A percentile compares a stretch with the other conserved stretches of the same genome.
phyloP scores from a whole-genome alignment of 1,140 invertebrate genomes.

The Nasonia vitripennis region DNA sequence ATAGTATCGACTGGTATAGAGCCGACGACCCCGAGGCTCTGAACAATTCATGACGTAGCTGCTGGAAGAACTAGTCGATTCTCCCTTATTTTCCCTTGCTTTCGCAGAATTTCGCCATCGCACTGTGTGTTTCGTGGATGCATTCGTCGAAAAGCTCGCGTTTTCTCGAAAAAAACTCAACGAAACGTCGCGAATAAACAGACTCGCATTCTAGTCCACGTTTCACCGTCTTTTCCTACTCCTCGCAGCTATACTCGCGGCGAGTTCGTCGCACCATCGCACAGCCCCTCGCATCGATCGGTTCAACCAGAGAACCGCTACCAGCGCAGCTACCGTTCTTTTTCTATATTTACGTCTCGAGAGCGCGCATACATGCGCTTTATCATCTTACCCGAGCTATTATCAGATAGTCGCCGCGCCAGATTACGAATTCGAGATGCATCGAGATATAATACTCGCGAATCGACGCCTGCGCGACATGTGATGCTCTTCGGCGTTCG shows the following conservation, averaged over 20 bases:
- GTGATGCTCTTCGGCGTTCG: too few species aligned
- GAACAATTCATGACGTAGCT: slow-evolving; percentile 65
- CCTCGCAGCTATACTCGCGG: not conserved
- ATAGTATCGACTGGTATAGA: slow-evolving; percentile 61
- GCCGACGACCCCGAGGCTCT: slow-evolving; percentile 63
- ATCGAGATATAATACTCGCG: too few species aligned
- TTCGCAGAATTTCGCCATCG: not conserved
- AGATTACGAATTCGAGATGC: not conserved
- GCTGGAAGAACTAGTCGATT: slow-evolving; percentile 53
- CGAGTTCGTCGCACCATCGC: slow-evolving; percentile 9
- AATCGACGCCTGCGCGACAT: not conserved
- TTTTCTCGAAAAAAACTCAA: not conserved
- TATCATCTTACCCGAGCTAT: not conserved
- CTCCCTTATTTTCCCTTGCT: slow-evolving; percentile 48
- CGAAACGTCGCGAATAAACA: not conserved
- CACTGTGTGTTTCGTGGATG: too few species aligned
- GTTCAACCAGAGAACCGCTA: not conserved
- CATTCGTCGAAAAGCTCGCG: too few species aligned
- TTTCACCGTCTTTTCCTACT: not conserved
- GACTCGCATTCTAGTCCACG: not conserved
- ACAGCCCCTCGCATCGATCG: not conserved
- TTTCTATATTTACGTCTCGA: slow-evolving; percentile 6
- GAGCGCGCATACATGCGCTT: not conserved
- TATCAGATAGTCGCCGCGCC: slow-evolving; percentile 1
- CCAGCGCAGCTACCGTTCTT: not conserved